These are phyloP conservation scores for Anoplophora glabripennis DNA, from an alignment of 1,140 invertebrate species.

Conservation along the genomic window DNA sequence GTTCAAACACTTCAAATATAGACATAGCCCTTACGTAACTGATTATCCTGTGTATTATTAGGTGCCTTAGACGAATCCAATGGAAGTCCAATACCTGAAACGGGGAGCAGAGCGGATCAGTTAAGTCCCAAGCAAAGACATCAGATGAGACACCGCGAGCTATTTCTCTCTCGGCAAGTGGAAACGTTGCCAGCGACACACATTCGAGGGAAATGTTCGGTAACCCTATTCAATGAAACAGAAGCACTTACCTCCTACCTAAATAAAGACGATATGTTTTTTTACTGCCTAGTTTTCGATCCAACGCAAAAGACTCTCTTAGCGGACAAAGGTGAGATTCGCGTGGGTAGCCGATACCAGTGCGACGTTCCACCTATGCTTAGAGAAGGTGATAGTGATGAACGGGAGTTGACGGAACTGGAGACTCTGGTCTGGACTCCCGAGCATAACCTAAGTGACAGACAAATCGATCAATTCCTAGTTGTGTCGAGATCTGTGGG, in stretches of 20 bases:
- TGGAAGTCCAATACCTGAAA: conserved; percentile 42
- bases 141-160: conserved; percentile 94
- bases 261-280: conserved; percentile 98
- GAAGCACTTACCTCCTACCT: conserved; percentile 94
- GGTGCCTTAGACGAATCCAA: conserved; percentile 60
- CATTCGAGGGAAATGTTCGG: conserved; percentile 98
- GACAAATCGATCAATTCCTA: conserved; percentile 98
- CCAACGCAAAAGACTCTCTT: conserved; percentile 96
- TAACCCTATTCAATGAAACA: conserved; percentile 97
- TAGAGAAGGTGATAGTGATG: conserved; percentile 75
- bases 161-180: conserved; percentile 96
- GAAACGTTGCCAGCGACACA: conserved; percentile 97
- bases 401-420: conserved; percentile 71
- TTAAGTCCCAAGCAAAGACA: conserved; percentile 78
- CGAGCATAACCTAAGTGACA: conserved; percentile 82
- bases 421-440: conserved; percentile 95
- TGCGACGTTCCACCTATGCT: conserved; percentile 78
- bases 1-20: too few species aligned
- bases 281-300: conserved; percentile 99
- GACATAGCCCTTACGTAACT: too few species aligned
- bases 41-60: conserved; percentile 22
- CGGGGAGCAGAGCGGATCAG: conserved; percentile 39
- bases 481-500: conserved; percentile 97
- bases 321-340: conserved; percentile 92
- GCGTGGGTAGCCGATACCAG: conserved; percentile 94